These are phyloP conservation scores for Tachycineta bicolor DNA, from an alignment of 2,113 vertebrate species.

Conservation along the genomic window DNA sequence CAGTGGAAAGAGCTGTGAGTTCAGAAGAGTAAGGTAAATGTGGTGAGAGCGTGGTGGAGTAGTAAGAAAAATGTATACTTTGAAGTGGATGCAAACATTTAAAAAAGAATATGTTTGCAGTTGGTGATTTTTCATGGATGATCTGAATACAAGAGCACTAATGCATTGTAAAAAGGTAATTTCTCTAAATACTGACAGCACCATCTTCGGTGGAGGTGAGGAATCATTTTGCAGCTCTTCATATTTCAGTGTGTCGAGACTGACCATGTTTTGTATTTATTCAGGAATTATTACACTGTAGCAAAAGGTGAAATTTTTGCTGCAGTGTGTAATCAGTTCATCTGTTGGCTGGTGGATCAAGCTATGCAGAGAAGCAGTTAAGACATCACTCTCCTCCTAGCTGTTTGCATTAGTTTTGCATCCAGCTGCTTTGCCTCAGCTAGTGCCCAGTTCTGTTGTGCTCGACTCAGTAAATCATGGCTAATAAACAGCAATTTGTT, in stretches of 20 bases:
- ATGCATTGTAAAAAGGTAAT: neutral
- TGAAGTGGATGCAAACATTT: neutral
- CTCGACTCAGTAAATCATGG: constrained; percentile 51
- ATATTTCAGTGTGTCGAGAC: neutral
- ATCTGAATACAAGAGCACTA: neutral
- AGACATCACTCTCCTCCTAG: constrained; percentile 15
- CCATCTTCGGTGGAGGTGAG: neutral
- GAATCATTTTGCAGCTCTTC: neutral
- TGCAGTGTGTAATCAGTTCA: neutral
- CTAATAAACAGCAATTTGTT: constrained; percentile 70
- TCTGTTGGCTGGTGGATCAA: constrained; percentile 24
- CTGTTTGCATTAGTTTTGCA: constrained; percentile 43
- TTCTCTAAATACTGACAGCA: neutral
- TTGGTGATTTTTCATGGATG: neutral
- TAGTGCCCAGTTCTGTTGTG: constrained; percentile 14
- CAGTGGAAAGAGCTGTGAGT: neutral
- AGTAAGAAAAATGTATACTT: neutral
- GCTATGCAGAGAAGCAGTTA: neutral
- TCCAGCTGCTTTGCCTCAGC: constrained; percentile 56
- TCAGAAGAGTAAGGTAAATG: neutral
- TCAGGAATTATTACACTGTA: neutral
- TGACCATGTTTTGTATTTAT: constrained; percentile 26
- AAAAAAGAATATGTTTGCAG: neutral
- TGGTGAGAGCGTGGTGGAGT: neutral
- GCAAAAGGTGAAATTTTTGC: constrained; percentile 36